Evolutionary conservation across 2,113 vertebrate species (phyloP).

Genomic region (Delphinus delphis): DNA sequence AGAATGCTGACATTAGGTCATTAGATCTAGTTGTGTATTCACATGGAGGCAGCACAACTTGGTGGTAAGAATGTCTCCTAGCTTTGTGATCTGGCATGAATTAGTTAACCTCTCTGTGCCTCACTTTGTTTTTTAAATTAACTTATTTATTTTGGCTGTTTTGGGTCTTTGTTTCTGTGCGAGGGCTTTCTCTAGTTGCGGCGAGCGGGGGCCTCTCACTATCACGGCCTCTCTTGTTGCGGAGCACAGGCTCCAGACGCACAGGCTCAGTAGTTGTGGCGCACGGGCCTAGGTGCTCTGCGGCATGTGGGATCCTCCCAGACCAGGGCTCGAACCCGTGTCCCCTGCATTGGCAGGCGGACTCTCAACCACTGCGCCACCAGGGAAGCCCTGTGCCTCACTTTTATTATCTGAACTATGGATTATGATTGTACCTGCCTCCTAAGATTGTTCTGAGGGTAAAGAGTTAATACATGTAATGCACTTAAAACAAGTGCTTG

Average conservation of each 20-base stretch:
- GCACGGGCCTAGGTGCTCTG: no score
- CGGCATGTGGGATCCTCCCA: no score
- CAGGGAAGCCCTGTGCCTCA: neutral
- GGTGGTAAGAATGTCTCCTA: neutral
- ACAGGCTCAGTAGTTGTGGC: no score
- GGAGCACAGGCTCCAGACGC: no score
- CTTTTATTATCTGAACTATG: neutral
- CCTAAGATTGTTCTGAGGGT: neutral
- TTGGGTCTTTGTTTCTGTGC: no score
- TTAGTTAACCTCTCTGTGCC: neutral
- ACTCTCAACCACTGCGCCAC: no score
- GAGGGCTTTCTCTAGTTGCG: no score
- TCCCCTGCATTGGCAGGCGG: no score
- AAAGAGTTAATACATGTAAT: neutral
- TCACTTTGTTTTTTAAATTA: neutral
- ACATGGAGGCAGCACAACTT: neutral
- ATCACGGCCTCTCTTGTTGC: no score
- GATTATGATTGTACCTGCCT: neutral
- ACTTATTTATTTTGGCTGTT: no score
- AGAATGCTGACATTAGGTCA: neutral
- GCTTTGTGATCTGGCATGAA: neutral
- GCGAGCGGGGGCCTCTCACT: no score
- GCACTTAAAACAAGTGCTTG: neutral
- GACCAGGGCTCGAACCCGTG: no score
- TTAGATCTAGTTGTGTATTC: neutral